Percentiles rank a stretch among this genome's conserved stretches.
phyloP scores from a whole-genome alignment of 2,888 invertebrate genomes.

The Diplolepis rosae region DNA sequence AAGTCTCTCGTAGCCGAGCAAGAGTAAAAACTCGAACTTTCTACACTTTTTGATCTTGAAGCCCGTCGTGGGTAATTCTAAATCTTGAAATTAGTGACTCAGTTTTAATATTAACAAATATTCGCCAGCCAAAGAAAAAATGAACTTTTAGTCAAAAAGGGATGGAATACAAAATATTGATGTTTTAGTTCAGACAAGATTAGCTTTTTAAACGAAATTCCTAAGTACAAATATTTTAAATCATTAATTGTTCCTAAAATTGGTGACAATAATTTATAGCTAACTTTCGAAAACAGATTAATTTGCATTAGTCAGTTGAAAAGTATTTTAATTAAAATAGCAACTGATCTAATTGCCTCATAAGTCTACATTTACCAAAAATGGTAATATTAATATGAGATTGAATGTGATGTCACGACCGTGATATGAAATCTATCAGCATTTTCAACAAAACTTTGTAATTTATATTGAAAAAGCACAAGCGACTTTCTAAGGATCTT shows the following conservation, averaged over 20 bases:
- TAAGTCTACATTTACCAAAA: neutral
- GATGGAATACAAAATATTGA: neutral
- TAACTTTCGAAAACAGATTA: neutral
- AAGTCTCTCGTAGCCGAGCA: conserved; percentile 10
- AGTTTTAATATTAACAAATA: no score
- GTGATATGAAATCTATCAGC: conserved; percentile 13
- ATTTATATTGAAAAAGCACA: neutral
- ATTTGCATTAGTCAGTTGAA: no score
- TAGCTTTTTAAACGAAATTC: neutral
- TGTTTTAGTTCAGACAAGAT: neutral
- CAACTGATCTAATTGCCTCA: neutral
- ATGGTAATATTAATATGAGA: neutral
- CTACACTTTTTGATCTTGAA: neutral
- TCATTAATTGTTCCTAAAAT: neutral
- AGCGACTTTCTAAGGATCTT: conserved; percentile 8
- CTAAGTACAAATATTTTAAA: neutral
- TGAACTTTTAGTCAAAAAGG: neutral
- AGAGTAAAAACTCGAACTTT: neutral
- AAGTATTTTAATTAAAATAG: neutral
- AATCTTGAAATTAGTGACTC: conserved; percentile 33
- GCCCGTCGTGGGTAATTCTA: neutral
- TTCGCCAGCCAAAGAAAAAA: neutral
- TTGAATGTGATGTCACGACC: neutral
- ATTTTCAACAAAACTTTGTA: conserved; percentile 10
- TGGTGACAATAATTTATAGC: neutral